Conservation (phyloP, 1,140 invertebrate species). For the Rhizoglyphus robini region DNA sequence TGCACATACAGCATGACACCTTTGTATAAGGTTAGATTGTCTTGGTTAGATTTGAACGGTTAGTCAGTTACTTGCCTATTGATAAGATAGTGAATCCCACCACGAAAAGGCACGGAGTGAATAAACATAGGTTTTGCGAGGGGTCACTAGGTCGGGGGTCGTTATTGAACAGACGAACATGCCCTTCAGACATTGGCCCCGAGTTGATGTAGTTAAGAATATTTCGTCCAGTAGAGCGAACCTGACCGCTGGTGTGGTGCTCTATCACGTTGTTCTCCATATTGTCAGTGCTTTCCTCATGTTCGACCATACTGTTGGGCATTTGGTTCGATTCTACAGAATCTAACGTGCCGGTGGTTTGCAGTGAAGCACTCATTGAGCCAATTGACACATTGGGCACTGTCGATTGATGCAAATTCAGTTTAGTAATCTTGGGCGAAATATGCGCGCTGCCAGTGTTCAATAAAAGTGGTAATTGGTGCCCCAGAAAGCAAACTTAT, state of each 20-base stretch:
- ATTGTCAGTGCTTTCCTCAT: not conserved
- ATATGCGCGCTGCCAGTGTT: too few species aligned
- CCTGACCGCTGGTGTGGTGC: not conserved
- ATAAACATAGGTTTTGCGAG: not conserved
- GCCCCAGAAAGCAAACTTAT: too few species aligned
- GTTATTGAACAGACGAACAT: not conserved
- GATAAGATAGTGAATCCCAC: not conserved
- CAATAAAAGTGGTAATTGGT: too few species aligned
- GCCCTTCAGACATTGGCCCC: slow-evolving; percentile 10
- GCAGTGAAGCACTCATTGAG: too few species aligned
- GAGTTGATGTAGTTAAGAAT: not conserved
- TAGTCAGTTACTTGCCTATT: not conserved
- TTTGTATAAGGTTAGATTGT: not conserved
- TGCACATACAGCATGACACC: not conserved
- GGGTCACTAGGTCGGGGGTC: not conserved
- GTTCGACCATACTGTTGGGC: not conserved
- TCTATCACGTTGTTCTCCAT: not conserved
- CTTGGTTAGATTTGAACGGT: not conserved
- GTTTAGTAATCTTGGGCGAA: too few species aligned
- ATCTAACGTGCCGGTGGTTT: too few species aligned
- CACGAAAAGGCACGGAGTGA: not conserved
- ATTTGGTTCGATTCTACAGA: too few species aligned
- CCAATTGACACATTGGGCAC: too few species aligned
- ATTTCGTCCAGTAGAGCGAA: not conserved
- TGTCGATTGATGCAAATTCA: too few species aligned